Evolutionary conservation across 2,113 vertebrate species (phyloP), one percentile per base, ranked within the genome.

Genomic region (Urocolius indicus): DNA sequence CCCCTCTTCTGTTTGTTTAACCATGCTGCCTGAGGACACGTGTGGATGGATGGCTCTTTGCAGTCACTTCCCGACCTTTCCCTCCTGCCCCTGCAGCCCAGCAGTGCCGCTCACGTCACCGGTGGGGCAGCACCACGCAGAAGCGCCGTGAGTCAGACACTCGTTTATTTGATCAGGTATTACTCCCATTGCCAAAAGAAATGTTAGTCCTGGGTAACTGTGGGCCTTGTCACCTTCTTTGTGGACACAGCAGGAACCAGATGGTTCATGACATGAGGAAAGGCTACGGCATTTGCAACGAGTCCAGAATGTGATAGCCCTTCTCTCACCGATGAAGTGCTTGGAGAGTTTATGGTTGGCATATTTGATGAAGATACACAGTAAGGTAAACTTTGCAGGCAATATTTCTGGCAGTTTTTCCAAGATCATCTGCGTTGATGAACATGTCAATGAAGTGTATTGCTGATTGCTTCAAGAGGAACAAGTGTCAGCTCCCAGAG

Each of bases 211-310:
- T 26, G 21, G 29, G 16, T 10, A 85, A 59, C 46, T 45, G 63
- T 71, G 55, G 48, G 34, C 69, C 61, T 36, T 6, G 5, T 85
- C 75, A 45, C 34, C 73, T 52, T 32, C 43, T 72, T 41, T 89
- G 52, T n/a, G 73, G 52, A n/a, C 59, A 22, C 21, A 71, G 9
- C 38, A 71, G 71, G 91, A 93, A n/a, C 16, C 52, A 84, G 48
- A 14, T 49, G 58, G 52, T 41, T 57, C 45, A 12, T 5, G 54
- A 18, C 36, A 12, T 4, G 10, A 65, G 34, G 55, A 55, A 73
- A 73, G 6, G 4, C 52, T 29, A 10, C 0, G 1, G 10, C 0
- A 1, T 59, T 74, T 26, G 51, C 63, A 43, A 4, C 11, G 23
- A 7, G 11, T 5, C 0, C 0, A 11, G 63, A 74, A 83, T 0